Base-by-base conservation (phyloP, 2,888 invertebrate species). In the Lasioglossum vierecki region DNA sequence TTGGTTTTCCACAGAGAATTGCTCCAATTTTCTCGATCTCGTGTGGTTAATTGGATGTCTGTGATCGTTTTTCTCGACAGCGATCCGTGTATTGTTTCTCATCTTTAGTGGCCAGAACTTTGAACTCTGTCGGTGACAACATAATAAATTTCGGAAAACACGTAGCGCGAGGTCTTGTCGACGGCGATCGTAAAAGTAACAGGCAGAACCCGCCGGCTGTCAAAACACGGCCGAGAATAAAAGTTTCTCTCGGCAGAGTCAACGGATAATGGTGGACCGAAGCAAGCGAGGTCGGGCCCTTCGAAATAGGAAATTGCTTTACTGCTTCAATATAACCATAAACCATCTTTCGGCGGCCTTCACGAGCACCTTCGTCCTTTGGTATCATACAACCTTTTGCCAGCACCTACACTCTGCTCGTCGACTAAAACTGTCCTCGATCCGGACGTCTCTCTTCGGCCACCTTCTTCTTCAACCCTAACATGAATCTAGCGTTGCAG, bases 121-220 rank as follows among this genome's bases (percentile, higher is more conserved):
- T n/a, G 57, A 18, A 63, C 35, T 39, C 22, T 4, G 35, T 39
- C 26, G 41, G 8, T 35, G 44, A 60, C 72, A 49, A 18, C 46
- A n/a, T 13, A n/a, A 44, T 79, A 76, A 79, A 80, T 70, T 57
- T 73, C 53, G 9, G 15, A 57, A 49, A 53, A 39, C 26, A 5
- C 1, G 35, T 22, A 22, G 18, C 70, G 39, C 44, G 18, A 15
- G 44, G 60, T 26, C 68, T 9, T 35, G 60, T 76, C 57, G n/a
- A 30, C 35, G 63, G 18, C 53, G 84, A 88, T 92, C 91, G 89
- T 93, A 93, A 93, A 93, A 92, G 89, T 94, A 93, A 94, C 90
- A 93, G 89, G 91, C 93, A 93, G 90, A 94, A 94, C 93, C 94
- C 94, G 91, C 93, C 85, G 93, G 90, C 91, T 94, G 94, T 94